phyloP scores from a whole-genome alignment of 2,888 invertebrate species.

The Diaprepes abbreviatus region DNA sequence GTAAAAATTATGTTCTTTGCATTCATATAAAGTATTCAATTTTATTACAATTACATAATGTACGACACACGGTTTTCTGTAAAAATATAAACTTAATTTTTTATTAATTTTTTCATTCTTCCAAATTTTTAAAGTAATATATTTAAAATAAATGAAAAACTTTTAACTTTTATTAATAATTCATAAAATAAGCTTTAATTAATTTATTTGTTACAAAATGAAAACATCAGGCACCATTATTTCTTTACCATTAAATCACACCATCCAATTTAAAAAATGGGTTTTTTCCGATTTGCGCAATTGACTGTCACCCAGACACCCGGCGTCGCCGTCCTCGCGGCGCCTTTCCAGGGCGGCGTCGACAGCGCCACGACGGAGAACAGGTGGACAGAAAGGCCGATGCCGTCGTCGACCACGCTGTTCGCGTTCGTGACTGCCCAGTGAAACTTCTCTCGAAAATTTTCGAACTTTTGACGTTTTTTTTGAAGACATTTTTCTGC shows the following conservation, averaged over 20 bases:
- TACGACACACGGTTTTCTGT: too few species aligned
- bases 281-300: constrained; percentile 26
- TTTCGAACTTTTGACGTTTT: constrained; percentile 16
- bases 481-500: not conserved
- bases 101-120: too few species aligned
- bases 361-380: constrained; percentile 46
- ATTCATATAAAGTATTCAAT: too few species aligned
- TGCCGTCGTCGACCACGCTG: constrained; percentile 26
- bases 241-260: not conserved
- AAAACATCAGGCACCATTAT: not conserved
- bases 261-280: constrained; percentile 2
- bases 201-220: too few species aligned
- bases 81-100: too few species aligned
- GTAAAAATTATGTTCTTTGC: too few species aligned
- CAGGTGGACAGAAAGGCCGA: constrained; percentile 46
- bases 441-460: constrained; percentile 16
- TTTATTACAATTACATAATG: too few species aligned
- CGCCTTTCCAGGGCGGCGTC: constrained; percentile 48
- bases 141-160: too few species aligned
- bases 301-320: constrained; percentile 9
- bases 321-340: constrained; percentile 46
- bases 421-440: not conserved
- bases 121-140: too few species aligned
- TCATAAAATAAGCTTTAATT: too few species aligned
- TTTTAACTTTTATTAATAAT: too few species aligned